These are phyloP conservation scores for Zoanthus gigantus DNA, from an alignment of 92 coral and sea anemone species.

Conservation along the genomic window DNA sequence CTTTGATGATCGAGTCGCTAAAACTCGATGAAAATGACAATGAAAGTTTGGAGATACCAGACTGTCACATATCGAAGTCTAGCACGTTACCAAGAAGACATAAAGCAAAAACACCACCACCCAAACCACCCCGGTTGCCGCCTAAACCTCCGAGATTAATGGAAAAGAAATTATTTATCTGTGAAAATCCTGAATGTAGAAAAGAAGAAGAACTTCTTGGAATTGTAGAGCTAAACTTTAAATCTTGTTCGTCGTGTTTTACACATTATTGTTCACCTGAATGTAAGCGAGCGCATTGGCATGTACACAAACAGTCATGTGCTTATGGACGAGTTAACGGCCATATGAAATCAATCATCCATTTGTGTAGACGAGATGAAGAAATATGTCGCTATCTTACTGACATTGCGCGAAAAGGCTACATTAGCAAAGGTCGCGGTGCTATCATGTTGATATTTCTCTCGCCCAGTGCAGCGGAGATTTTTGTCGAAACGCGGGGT, in stretches of 20 bases:
- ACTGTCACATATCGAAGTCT: slow-evolving; percentile 65
- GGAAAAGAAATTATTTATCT: slow-evolving; percentile 89
- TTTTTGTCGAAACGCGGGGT: slow-evolving; percentile 83
- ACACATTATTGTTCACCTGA: slow-evolving; percentile 97
- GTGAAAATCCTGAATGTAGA: slow-evolving; percentile 92
- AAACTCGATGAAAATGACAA: slow-evolving; percentile 79
- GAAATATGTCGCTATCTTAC: slow-evolving; percentile 73
- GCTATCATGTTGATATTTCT: slow-evolving; percentile 90
- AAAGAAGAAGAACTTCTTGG: slow-evolving; percentile 92
- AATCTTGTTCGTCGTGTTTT: slow-evolving; percentile 95
- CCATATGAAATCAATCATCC: slow-evolving; percentile 83
- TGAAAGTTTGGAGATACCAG: slow-evolving; percentile 19
- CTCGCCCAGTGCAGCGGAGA: slow-evolving; percentile 93
- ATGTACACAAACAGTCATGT: slow-evolving; percentile 81
- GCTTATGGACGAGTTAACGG: slow-evolving; percentile 90
- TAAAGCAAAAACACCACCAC: slow-evolving; percentile 82
- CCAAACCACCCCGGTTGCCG: slow-evolving; percentile 87
- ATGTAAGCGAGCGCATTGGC: slow-evolving; percentile 91
- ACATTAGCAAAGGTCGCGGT: slow-evolving; percentile 89
- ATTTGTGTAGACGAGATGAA: slow-evolving; percentile 71
- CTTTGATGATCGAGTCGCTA: slow-evolving; percentile 59
- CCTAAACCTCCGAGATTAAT: slow-evolving; percentile 98
- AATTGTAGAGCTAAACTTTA: slow-evolving; percentile 91
- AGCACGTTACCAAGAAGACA: slow-evolving; percentile 82
- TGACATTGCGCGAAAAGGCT: slow-evolving; percentile 82